Conservation (phyloP, 2,888 invertebrate species). For the Tanaodytes sp. region DNA sequence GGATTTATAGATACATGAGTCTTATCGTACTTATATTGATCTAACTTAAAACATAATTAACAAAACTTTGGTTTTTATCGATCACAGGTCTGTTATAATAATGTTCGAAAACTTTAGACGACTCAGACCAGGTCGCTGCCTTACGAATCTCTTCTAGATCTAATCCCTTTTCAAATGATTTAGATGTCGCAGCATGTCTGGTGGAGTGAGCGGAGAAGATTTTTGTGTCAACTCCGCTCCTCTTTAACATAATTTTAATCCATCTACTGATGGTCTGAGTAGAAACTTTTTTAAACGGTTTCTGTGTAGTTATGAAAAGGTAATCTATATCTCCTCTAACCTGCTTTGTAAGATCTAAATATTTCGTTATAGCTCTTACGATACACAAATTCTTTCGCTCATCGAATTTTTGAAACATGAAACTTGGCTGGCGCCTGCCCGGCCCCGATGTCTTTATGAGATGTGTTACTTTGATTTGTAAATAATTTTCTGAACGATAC, state of each 20-base stretch:
- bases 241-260: slow-evolving; percentile 1
- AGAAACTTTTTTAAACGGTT: not conserved
- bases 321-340: not conserved
- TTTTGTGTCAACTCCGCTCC: slow-evolving; percentile 10
- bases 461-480: not conserved
- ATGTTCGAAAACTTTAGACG: not conserved
- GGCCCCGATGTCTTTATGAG: slow-evolving; percentile 7
- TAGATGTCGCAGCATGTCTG: slow-evolving; percentile 9
- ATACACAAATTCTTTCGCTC: not conserved
- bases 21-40: no score
- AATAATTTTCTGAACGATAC: not conserved
- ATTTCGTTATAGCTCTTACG: not conserved
- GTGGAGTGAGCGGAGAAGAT: slow-evolving; percentile 14
- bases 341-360: not conserved
- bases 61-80: not conserved
- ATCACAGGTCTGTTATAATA: not conserved
- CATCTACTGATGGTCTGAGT: slow-evolving; percentile 15
- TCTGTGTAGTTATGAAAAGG: not conserved
- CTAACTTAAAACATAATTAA: not conserved
- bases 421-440: not conserved
- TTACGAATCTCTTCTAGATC: not conserved
- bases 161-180: not conserved
- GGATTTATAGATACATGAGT: no score
- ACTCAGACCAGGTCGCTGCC: not conserved
- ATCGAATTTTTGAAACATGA: not conserved